Conservation (phyloP, 2,888 invertebrate species). For the Chalcosyrphus nemorum region DNA sequence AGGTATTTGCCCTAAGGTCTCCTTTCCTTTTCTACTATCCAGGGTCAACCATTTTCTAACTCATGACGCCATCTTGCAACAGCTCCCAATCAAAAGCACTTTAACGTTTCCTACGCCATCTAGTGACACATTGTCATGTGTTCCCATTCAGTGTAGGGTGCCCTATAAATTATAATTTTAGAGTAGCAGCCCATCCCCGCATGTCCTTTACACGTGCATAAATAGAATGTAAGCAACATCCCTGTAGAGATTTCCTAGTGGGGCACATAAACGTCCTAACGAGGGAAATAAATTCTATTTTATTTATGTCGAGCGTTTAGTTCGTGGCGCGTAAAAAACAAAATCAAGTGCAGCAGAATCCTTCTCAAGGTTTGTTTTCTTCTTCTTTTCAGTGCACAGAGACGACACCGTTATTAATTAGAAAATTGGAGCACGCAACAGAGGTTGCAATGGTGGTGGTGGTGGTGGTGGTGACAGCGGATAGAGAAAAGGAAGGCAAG, state of each 20-base stretch:
- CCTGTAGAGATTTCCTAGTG: not conserved
- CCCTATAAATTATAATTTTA: no score
- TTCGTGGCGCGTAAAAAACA: slow-evolving; percentile 24
- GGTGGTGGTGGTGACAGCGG: slow-evolving; percentile 22
- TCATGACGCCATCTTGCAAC: no score
- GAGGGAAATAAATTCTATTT: slow-evolving; percentile 30
- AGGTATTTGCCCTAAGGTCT: not conserved
- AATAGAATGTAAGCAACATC: not conserved
- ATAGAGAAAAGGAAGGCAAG: not conserved
- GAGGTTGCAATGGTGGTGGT: slow-evolving; percentile 54
- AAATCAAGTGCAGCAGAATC: slow-evolving; percentile 52
- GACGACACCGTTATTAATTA: slow-evolving; percentile 51
- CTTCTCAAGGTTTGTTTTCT: slow-evolving; percentile 1
- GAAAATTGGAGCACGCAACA: slow-evolving; percentile 57
- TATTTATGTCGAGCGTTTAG: slow-evolving; percentile 37
- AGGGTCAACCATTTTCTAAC: not conserved
- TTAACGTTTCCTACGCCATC: no score
- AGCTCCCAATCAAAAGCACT: no score
- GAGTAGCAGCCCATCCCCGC: not conserved
- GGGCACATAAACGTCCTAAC: not conserved
- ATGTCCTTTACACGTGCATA: not conserved
- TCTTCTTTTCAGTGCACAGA: not conserved
- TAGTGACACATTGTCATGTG: not conserved
- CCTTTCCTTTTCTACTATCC: no score
- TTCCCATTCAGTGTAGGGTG: no score